Conservation (phyloP, 1,140 invertebrate genomes). For the Monomorium pharaonis region DNA sequence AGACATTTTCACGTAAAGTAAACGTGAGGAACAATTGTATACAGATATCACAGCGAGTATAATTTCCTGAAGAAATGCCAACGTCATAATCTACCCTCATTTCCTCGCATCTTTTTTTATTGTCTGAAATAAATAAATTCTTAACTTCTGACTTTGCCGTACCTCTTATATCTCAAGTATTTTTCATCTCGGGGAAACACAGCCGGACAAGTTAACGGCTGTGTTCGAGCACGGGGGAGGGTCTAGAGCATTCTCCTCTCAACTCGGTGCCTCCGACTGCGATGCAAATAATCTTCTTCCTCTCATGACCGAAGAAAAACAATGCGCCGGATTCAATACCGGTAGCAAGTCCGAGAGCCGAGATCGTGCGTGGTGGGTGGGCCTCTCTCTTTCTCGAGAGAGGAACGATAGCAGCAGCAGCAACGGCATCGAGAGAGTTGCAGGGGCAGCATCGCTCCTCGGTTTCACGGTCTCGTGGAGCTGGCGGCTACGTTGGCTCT, state of each 20-base stretch:
- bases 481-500: conserved; percentile 74
- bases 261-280: conserved; percentile 62
- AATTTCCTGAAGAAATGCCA: not conserved
- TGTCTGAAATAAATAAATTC: conserved; percentile 22
- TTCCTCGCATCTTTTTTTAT: not conserved
- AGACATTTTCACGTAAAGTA: not conserved
- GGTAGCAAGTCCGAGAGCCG: conserved; percentile 80
- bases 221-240: conserved; percentile 39
- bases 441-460: conserved; percentile 64
- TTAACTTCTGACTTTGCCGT: not conserved
- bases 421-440: conserved; percentile 63
- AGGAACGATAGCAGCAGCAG: conserved; percentile 75
- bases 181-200: conserved; percentile 7
- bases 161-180: not conserved
- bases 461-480: conserved; percentile 76
- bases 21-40: not conserved
- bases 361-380: conserved; percentile 85
- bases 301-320: conserved; percentile 83
- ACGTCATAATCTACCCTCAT: not conserved
- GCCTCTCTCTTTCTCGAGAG: conserved; percentile 74
- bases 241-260: conserved; percentile 60
- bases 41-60: not conserved
- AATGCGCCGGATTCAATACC: conserved; percentile 85
- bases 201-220: conserved; percentile 20
- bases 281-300: conserved; percentile 84